Evolutionary conservation across 1,140 invertebrate genomes (phyloP).

Genomic region (Cydia fagiglandana): DNA sequence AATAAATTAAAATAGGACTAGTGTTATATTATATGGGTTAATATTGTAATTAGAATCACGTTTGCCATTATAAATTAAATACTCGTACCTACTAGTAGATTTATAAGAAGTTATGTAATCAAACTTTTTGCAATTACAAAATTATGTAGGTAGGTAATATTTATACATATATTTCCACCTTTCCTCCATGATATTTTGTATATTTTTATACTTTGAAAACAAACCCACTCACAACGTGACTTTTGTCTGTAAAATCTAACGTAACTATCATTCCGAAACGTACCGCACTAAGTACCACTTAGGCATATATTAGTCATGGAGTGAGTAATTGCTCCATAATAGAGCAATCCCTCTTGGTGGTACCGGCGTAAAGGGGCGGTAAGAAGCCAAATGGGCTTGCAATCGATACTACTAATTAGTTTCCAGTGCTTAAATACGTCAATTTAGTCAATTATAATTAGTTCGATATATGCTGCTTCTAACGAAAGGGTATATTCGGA

Average conservation of each 20-base stretch:
- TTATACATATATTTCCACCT: too few relatives aligned
- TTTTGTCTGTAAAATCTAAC: not conserved
- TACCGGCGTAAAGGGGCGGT: not conserved
- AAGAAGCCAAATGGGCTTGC: conserved; percentile 29
- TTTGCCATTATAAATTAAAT: too few relatives aligned
- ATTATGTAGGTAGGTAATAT: too few relatives aligned
- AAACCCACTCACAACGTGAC: not conserved
- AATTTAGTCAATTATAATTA: not conserved
- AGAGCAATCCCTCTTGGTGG: conserved; percentile 21
- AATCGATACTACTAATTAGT: conserved; percentile 18
- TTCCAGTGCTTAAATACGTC: not conserved
- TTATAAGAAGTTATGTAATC: too few relatives aligned
- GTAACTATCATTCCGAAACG: not conserved
- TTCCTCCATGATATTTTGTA: too few relatives aligned
- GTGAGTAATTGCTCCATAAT: conserved; percentile 25
- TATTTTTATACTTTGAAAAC: too few relatives aligned
- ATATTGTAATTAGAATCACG: too few relatives aligned
- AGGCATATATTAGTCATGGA: conserved; percentile 30
- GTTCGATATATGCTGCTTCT: not conserved
- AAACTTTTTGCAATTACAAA: too few relatives aligned
- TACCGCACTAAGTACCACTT: conserved; percentile 11
- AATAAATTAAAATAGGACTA: too few relatives aligned
- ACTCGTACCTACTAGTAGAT: too few relatives aligned
- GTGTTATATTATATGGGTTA: too few relatives aligned
- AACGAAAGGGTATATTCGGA: too few relatives aligned